Conservation (phyloP, 2,888 invertebrate species). For the Mamestra brassicae region DNA sequence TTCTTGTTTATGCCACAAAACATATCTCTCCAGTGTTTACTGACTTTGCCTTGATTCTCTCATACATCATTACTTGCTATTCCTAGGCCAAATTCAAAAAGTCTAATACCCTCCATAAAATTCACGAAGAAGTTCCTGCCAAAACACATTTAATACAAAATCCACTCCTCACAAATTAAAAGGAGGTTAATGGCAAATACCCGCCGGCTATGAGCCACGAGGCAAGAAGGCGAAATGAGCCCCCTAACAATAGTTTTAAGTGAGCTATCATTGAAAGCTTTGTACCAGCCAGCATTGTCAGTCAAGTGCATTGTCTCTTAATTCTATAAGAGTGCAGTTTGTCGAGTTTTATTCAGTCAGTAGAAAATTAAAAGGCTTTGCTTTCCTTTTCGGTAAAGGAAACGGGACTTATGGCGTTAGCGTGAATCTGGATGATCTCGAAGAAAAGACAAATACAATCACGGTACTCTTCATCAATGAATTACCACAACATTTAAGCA, state of each 20-base stretch:
- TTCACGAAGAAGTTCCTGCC: not conserved
- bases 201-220: slow-evolving; percentile 36
- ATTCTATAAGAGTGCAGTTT: slow-evolving; percentile 18
- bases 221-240: slow-evolving; percentile 44
- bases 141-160: slow-evolving; percentile 13
- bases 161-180: slow-evolving; percentile 5
- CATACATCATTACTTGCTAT: slow-evolving; percentile 73
- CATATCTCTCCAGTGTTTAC: slow-evolving; percentile 70
- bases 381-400: not conserved
- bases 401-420: too few relatives aligned
- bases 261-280: slow-evolving; percentile 29
- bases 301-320: slow-evolving; percentile 28
- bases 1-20: slow-evolving; percentile 74
- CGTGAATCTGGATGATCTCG: too few relatives aligned
- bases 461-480: too few relatives aligned
- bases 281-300: slow-evolving; percentile 29
- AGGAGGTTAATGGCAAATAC: slow-evolving; percentile 2
- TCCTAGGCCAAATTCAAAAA: too few relatives aligned
- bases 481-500: too few relatives aligned
- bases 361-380: not conserved
- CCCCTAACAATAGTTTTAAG: slow-evolving; percentile 43
- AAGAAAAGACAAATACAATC: too few relatives aligned
- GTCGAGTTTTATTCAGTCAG: not conserved
- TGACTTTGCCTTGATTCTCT: slow-evolving; percentile 75
- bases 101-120: not conserved